A percentile compares a stretch with the other conserved stretches of the same genome.
phyloP scores from a whole-genome alignment of 1,140 invertebrate genomes.

The Bilobella aurantiaca region DNA sequence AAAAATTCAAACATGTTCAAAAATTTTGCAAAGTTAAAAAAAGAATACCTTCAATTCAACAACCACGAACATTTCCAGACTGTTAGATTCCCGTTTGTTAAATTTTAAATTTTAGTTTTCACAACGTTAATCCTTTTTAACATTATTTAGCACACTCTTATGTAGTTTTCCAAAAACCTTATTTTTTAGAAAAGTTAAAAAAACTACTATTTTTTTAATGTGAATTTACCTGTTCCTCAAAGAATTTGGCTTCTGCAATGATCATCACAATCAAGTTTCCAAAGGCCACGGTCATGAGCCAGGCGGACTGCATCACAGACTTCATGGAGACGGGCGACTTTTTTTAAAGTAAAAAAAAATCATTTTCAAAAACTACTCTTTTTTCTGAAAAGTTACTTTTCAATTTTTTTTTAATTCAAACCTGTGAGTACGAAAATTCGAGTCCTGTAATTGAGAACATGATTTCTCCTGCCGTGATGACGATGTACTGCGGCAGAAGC shows the following conservation, averaged over 20 bases:
- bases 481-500: slow-evolving; percentile 37
- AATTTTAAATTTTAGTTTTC: no score
- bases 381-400: background rate
- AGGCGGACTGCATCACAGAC: slow-evolving; percentile 76
- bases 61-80: no score
- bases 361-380: no score
- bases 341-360: background rate
- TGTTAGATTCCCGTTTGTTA: no score
- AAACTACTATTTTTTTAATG: background rate
- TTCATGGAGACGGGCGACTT: slow-evolving; percentile 87
- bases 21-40: no score
- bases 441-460: slow-evolving; percentile 72
- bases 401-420: slow-evolving; percentile 37
- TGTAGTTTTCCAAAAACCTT: no score
- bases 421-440: slow-evolving; percentile 76
- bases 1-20: slow-evolving; percentile 20
- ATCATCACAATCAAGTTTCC: slow-evolving; percentile 85
- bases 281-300: slow-evolving; percentile 77
- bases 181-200: background rate
- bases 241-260: slow-evolving; percentile 58
- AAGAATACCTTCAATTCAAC: no score
- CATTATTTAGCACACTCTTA: no score
- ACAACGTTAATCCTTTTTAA: no score
- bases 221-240: slow-evolving; percentile 50
- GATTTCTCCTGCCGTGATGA: slow-evolving; percentile 54